Evolutionary conservation across 64 coral and sea anemone species (phyloP).

Genomic region (Pachyseris speciosa): DNA sequence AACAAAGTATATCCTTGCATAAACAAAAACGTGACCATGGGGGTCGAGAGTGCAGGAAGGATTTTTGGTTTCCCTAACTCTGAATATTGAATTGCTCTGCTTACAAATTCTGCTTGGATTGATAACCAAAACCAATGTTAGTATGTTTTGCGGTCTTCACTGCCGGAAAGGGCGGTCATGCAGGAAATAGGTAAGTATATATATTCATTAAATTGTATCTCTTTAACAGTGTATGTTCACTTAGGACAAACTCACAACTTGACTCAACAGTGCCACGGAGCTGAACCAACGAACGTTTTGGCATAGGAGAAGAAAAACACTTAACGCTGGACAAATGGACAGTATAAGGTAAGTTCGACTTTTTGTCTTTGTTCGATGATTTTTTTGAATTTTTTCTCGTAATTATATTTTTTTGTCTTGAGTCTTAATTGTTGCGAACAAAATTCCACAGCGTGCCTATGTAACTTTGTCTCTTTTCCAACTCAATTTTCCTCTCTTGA

Average conservation of each 20-base stretch:
- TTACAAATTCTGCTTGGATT: background rate
- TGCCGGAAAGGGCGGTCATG: constrained; percentile 12
- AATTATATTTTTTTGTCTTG: no score
- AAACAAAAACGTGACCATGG: background rate
- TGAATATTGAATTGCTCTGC: background rate
- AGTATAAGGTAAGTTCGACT: background rate
- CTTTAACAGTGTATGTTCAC: background rate
- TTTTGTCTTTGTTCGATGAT: background rate
- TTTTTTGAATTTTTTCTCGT: no score
- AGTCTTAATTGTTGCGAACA: no score
- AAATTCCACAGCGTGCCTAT: no score
- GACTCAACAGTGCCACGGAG: background rate
- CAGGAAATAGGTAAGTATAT: constrained; percentile 2
- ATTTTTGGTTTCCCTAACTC: background rate
- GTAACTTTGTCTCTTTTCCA: no score
- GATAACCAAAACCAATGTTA: background rate
- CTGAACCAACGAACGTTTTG: no score
- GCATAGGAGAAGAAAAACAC: no score
- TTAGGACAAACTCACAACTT: background rate
- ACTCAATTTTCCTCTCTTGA: no score
- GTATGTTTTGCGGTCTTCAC: background rate
- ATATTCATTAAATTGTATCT: constrained; percentile 14
- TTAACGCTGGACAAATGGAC: background rate
- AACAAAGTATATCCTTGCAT: constrained; percentile 14
- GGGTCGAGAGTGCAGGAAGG: background rate